Base-by-base conservation (phyloP, 2,888 invertebrate genomes). In the Drosophila robusta region DNA sequence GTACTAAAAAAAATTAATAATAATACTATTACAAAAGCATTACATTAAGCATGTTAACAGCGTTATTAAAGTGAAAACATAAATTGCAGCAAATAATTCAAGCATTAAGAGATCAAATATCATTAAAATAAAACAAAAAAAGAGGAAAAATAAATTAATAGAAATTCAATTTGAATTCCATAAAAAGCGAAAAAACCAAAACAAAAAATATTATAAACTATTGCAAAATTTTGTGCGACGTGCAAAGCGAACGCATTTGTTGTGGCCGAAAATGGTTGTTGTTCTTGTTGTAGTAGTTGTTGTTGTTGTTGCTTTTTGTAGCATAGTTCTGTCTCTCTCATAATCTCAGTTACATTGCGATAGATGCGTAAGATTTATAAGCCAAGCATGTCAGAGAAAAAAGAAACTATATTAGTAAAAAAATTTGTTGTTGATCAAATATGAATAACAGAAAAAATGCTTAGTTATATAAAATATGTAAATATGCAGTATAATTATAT, bases 381-480 rank as follows among this genome's bases (percentile, higher is more conserved):
- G 90, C 90, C 90, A 91, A 88, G 90, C 90, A 87, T 85, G 88
- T 90, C 90, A 90, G 78, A 90, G 88, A 90, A 91, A 87, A 91
- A 78, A 90, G 88, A 89, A 90, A 89, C 90, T 90, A 89, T 74
- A 90, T 90, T 90, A 90, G 90, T 90, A 74, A 86, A 89, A 89
- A 90, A 84, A 76, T 74, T 49, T 63, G 75, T 77, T 78, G 72
- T 75, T 60, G 67, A 78, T 80, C 80, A 74, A 71, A 66, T 72
- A 51, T 63, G 55, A 38, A 22, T 66, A 51, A 3, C 41, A 67
- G 11, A 36, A 47, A 7, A 52, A 42, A 24, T 51, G 42, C 42
- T 64, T 65, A 58, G 32, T 55, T 42, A 49, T 29, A 38, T 60
- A 44, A 22, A 62, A 14, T 14, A 22, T 14, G 12, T 12, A 26